A percentile compares a stretch with the other conserved stretches of the same genome.
Evolutionary conservation across 2,113 vertebrate genomes (phyloP).

Genomic region (Muntiacus muntjak): DNA sequence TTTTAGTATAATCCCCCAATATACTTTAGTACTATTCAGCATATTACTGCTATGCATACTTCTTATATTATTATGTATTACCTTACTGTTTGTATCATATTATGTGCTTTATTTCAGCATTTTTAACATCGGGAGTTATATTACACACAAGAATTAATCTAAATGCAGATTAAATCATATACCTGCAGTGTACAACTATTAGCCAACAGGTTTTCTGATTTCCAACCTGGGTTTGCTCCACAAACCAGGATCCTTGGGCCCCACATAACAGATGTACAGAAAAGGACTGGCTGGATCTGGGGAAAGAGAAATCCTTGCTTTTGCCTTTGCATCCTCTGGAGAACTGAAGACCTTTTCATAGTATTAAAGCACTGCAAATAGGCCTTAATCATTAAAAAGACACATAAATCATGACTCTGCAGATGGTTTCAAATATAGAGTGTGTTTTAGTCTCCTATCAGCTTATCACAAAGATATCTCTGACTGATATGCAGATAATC

Average conservation of each 20-base stretch:
- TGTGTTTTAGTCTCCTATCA: background rate
- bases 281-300: background rate
- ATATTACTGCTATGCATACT: background rate
- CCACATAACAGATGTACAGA: background rate
- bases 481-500: background rate
- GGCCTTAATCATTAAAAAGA: background rate
- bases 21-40: background rate
- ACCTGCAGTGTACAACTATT: background rate
- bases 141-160: background rate
- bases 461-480: background rate
- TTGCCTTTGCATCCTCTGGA: background rate
- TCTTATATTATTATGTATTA: background rate
- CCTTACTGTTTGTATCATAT: background rate
- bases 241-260: background rate
- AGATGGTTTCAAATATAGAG: background rate
- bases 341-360: background rate
- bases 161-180: background rate
- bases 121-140: background rate
- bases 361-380: background rate
- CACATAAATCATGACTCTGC: background rate
- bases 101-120: background rate
- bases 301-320: background rate
- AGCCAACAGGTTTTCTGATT: background rate
- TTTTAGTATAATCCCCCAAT: background rate
- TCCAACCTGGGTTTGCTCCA: background rate